Base-by-base conservation (phyloP, 2,888 invertebrate species). In the Nemoura dubitans region DNA sequence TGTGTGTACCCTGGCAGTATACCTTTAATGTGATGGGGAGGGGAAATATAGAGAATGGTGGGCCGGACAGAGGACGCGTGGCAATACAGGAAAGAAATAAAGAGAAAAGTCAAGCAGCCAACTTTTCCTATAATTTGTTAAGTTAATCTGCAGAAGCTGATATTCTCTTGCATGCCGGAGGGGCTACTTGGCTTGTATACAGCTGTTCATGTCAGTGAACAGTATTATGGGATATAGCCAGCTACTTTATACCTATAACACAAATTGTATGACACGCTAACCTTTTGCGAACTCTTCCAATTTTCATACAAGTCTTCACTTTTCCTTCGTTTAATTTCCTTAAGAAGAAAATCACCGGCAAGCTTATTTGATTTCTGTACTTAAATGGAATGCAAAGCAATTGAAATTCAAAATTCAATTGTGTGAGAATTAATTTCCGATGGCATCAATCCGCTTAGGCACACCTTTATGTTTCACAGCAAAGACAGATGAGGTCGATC, bases 11-110 rank as follows among this genome's bases (percentile, higher is more conserved):
- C n/a, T n/a, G n/a, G n/a, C n/a, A n/a, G n/a, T 14, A 27, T 30
- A 78, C 83, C 83, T 84, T n/a, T 87, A 83, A 82, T 86, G 76
- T 82, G 59, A 36, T 83, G 14, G 21, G 81, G 28, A 42, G 25
- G 80, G 16, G 26, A 30, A 36, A 30, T n/a, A n/a, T 0, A 27
- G 21, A 83, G 27, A 59, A 59, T 26, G 76, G 82, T 27, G 7
- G 77, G 76, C 26, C n/a, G 26, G 26, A 76, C 27, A 27, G 83
- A 76, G 28, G 77, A 36, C 30, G 81, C 81, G 29, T 81, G 29
- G 28, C 30, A 81, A 81, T n/a, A 21, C n/a, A 30, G 81, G 28
- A 81, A 81, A 27, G 30, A n/a, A 81, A 81, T 81, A 81, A 81
- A 30, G 81, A 81, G 30, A 28, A 81, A 81, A 29, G 81, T 81